Percentiles rank a stretch among this genome's conserved stretches.
Conservation (phyloP, 2,888 invertebrate genomes). For the Drosophila multiciliata region DNA sequence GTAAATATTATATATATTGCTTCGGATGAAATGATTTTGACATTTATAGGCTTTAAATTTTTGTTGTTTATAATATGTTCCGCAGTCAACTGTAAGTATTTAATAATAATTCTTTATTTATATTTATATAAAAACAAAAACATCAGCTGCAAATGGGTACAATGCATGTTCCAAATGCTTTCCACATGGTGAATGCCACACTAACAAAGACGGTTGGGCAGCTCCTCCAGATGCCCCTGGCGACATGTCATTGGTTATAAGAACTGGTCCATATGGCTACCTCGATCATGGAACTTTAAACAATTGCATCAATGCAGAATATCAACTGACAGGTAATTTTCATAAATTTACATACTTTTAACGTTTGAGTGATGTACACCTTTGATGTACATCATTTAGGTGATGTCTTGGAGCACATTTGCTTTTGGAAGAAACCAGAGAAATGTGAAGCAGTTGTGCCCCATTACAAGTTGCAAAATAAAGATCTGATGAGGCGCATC, state of each 20-base stretch:
- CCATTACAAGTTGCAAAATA: conserved; percentile 3
- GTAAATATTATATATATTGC: not conserved
- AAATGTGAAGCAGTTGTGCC: conserved; percentile 11
- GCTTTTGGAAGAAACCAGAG: not conserved
- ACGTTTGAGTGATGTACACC: not conserved
- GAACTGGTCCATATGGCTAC: not conserved
- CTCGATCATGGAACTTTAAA: not conserved
- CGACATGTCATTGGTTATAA: not conserved
- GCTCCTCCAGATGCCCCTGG: not conserved
- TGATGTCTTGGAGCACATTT: not conserved
- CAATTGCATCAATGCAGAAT: not conserved
- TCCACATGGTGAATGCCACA: not conserved
- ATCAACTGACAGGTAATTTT: conserved; percentile 3
- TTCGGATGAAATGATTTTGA: not conserved
- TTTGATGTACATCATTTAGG: not conserved
- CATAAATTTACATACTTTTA: not conserved
- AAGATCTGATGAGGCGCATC: not conserved
- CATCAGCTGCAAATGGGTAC: not conserved
- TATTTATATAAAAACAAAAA: too few relatives aligned
- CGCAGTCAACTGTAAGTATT: conserved; percentile 1
- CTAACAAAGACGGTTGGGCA: not conserved
- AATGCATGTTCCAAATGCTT: conserved; percentile 7
- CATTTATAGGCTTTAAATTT: not conserved
- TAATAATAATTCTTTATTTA: not conserved
- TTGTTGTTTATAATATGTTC: not conserved